Base-by-base conservation (phyloP, 1,140 invertebrate species). In the Metopolophium dirhodum region DNA sequence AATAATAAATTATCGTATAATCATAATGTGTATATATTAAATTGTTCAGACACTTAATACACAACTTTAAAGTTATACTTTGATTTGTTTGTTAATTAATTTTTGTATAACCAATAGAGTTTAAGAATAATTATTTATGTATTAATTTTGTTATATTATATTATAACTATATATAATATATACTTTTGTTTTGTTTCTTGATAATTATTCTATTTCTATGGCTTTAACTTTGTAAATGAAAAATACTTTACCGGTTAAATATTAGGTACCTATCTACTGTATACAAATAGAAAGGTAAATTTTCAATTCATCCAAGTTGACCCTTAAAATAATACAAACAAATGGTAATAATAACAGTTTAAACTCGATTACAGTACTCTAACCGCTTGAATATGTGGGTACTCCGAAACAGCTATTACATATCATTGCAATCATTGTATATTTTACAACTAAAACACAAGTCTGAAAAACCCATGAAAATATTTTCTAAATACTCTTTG, bases 341-440 rank as follows among this genome's bases (percentile, higher is more conserved):
- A 26, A 87, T 87, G 30, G 85, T 47, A 86, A 47, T 86, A 86
- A 87, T 87, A 87, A 49, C 37, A 85, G 83, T 87, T 49, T 87
- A 87, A 87, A 87, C 26, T 87, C 45, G 45, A 87, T 87, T 87
- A 47, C 11, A 47, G 22, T 23, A 22, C 41, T 41, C 41, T 83
- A 35, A 41, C 82, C 23, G 26, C 45, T 30, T 47, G 30, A 30
- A 49, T 30, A 45, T 83, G 51, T 35, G 23, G 20, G 35, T 86
- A 41, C 41, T 30, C 45, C 1, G 23, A 20, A 87, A 87, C 30
- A 8, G 45, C 85, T 41, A n/a, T 87, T 87, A 85, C 37, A 45
- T 45, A 85, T 83, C 61, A 83, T 83, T 83, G 41, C 9, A 85
- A 85, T 77, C 37, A 2, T 85, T 41, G 22, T 85, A 85, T 41